A percentile compares a stretch with the other conserved stretches of the same genome.
phyloP scores from a whole-genome alignment of 53 echinoderm and acorn worm species.

The Crossaster papposus region DNA sequence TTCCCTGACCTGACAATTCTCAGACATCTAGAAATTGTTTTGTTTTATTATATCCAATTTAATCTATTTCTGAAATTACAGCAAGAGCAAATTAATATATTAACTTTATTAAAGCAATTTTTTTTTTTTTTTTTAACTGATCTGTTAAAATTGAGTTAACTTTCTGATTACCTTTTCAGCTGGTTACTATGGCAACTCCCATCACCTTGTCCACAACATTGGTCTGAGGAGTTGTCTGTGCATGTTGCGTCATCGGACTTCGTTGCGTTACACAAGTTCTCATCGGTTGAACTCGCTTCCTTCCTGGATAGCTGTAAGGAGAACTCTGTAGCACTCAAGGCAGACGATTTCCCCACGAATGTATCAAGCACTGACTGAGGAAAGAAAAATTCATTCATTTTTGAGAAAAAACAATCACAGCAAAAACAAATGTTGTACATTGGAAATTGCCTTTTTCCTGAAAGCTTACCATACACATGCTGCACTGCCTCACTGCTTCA shows the following conservation, averaged over 20 bases:
- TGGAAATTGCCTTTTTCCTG: too few species aligned
- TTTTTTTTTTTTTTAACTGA: neutral
- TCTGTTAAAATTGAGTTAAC: neutral
- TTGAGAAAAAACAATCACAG: too few species aligned
- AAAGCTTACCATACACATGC: conserved; percentile 78
- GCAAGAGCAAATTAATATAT: too few species aligned
- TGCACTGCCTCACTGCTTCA: conserved; percentile 49
- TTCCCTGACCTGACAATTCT: too few species aligned
- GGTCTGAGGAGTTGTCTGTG: conserved; percentile 27
- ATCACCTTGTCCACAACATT: conserved; percentile 94
- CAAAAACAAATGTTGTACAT: too few species aligned
- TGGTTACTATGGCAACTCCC: conserved; percentile 82
- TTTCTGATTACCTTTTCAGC: conserved; percentile 47
- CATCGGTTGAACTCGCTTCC: neutral
- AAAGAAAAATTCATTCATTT: too few species aligned
- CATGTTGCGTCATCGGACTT: conserved; percentile 3
- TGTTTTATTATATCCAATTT: too few species aligned
- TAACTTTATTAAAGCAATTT: neutral
- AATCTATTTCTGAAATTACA: too few species aligned
- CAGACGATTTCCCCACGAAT: conserved; percentile 72
- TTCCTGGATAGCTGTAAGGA: conserved; percentile 57
- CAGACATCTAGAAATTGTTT: too few species aligned
- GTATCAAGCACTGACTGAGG: conserved; percentile 76
- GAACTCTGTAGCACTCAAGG: conserved; percentile 74
- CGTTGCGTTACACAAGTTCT: neutral